Evolutionary conservation across 1,140 invertebrate genomes (phyloP).

Genomic region (Streblospio benedicti): DNA sequence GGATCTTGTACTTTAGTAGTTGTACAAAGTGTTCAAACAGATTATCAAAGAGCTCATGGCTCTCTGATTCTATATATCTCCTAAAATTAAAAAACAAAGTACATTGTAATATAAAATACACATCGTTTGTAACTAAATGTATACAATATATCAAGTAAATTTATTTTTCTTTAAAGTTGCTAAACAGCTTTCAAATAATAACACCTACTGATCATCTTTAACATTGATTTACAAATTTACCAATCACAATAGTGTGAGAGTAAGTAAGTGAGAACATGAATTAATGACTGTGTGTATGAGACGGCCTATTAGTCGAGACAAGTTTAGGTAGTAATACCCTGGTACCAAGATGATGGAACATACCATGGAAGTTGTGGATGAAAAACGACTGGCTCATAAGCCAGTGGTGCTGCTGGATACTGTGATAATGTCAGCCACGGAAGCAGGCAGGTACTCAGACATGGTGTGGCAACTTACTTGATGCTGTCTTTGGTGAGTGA

Average conservation of each 20-base stretch:
- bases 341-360: conserved; percentile 8
- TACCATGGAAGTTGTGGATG: conserved; percentile 18
- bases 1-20: conserved; percentile 25
- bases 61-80: conserved; percentile 16
- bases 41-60: conserved; percentile 28
- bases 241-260: too few species aligned
- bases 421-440: not conserved
- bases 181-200: not conserved
- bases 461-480: conserved; percentile 19
- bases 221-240: too few species aligned
- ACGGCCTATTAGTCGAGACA: too few species aligned
- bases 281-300: too few species aligned
- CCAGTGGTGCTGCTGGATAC: not conserved
- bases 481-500: conserved; percentile 21
- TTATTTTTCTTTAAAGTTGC: not conserved
- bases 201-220: not conserved
- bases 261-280: too few species aligned
- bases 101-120: not conserved
- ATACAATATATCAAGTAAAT: too few species aligned
- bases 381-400: not conserved
- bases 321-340: too few species aligned
- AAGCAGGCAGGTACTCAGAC: not conserved
- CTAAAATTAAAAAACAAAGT: conserved; percentile 21
- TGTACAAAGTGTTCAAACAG: conserved; percentile 30
- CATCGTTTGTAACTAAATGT: not conserved